Base-by-base conservation (phyloP, 2,888 invertebrate genomes). In the Cheilosia impressa region DNA sequence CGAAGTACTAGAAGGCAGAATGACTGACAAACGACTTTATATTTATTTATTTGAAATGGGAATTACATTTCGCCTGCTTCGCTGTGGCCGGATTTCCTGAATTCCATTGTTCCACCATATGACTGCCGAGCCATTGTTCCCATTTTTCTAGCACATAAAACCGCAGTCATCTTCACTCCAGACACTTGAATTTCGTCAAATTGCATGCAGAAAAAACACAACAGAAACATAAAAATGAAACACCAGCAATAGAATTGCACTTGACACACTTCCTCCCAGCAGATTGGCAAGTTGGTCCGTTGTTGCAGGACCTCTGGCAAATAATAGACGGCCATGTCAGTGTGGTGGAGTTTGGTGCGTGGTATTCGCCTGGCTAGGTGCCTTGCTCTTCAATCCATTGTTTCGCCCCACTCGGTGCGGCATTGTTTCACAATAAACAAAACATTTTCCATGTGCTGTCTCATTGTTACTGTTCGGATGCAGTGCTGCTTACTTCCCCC, bases 251-350 rank as follows among this genome's bases (percentile, higher is more conserved):
- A 17, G 41, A 45, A 68, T 62, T 81, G 81, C 81, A 85, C 85
- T 85, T 85, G 85, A 85, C 85, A 85, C 68, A 85, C 85, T 85
- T 85, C 85, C 85, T 85, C 85, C 65, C 17, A 38, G 38, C 17
- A 38, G 38, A 80, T 71, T 57, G 85, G 76, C 66, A 76, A 31
- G 76, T 45, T 43, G 68, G 27, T 15, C 62, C 38, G 45, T 57
- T 65, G 55, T 9, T 79, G 41, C 52, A 53, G 57, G 60, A 73
- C 57, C 68, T 66, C 52, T 34, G 34, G 34, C 3, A 34, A 34
- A 41, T 45, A 78, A 78, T 19, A 71, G 41, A 47, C 50, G 65
- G 19, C 24, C 62, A 24, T 34, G 57, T n/a, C 50, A 47, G 50
- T 57, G 17, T 1, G 41, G 19, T 53, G 60, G 52, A 50, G 62